Evolutionary conservation across 1,140 invertebrate genomes (phyloP), one percentile per base, ranked within the genome.

Genomic region (Trichonephila inaurata): DNA sequence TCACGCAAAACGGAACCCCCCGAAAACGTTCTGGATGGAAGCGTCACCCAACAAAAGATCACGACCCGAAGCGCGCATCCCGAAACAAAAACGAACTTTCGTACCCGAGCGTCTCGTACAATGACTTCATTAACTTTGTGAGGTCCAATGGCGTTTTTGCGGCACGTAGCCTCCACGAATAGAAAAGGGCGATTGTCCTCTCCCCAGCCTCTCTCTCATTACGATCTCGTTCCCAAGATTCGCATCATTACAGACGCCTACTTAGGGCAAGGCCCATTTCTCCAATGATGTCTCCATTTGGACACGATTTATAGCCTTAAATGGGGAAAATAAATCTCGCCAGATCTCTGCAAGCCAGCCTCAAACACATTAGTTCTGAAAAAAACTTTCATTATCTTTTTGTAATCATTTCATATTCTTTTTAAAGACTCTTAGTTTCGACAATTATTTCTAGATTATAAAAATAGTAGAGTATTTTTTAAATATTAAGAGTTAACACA

Each of bases 161-260:
- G 28, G 62, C 62, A 64, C 62, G 62, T 64, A 64, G 62, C 62
- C 16, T 19, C 18, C 62, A 21, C 62, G 62, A 64, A 64, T 21
- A 77, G 72, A 77, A 77, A 77, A 28, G 72, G 72, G 24, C 24
- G 28, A 33, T 24, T 69, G 21, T 69, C 66, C n/a, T 24, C n/a
- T 21, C 66, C 24, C 24, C 10, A 14, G n/a, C 66, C 72, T 18
- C 24, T 33, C 14, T 6, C 72, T 77, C 72, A 40, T 77, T 77
- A 77, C 72, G 72, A 77, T 28, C 72, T 77, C 72, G 72, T 77
- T 77, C 72, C 72, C 72, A 19, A 77, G 72, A 77, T 77, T 77
- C 72, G 72, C 72, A 77, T 77, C 72, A 77, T 77, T 77, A 77
- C 72, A 77, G 72, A 77, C 72, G 72, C 72, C 72, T 77, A 33